phyloP scores from a whole-genome alignment of 2,888 invertebrate genomes.

The Cheilosia impressa region DNA sequence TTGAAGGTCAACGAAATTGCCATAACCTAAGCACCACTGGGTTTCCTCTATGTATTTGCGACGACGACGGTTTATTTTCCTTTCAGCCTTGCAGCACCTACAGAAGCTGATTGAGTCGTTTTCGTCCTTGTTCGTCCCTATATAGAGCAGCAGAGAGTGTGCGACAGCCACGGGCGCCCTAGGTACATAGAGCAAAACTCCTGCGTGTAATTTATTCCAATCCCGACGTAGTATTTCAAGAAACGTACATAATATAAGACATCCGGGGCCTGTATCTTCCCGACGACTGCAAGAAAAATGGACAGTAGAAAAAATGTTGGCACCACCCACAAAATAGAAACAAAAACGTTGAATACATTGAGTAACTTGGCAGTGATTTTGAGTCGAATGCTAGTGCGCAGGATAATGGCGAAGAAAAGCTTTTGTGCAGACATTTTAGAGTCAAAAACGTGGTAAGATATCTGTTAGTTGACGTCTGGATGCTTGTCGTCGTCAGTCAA shows the following conservation, averaged over 20 bases:
- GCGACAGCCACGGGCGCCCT: constrained; percentile 47
- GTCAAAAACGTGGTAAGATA: constrained; percentile 3
- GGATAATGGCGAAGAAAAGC: constrained; percentile 7
- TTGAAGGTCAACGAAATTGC: constrained; percentile 74
- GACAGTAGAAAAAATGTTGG: constrained; percentile 75
- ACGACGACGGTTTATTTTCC: constrained; percentile 21
- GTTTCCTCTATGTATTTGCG: constrained; percentile 30
- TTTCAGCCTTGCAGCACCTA: constrained; percentile 52
- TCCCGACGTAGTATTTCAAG: constrained; percentile 79
- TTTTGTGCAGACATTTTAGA: constrained; percentile 70
- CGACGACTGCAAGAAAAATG: constrained; percentile 78
- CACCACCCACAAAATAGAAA: constrained; percentile 74
- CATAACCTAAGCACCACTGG: constrained; percentile 20
- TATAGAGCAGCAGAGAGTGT: constrained; percentile 42
- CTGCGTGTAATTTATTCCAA: constrained; percentile 79
- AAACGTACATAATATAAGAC: constrained; percentile 78
- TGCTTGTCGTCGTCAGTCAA: constrained; percentile 16
- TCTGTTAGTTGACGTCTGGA: constrained; percentile 7
- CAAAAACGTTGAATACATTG: constrained; percentile 48
- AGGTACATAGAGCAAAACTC: constrained; percentile 69
- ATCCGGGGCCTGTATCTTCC: constrained; percentile 74
- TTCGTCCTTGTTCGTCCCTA: constrained; percentile 55
- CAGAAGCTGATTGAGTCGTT: constrained; percentile 69
- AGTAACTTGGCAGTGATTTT: constrained; percentile 54
- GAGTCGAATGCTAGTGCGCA: constrained; percentile 58